Conservation (phyloP, 1,140 invertebrate genomes). For the Protaetia brevitarsis region DNA sequence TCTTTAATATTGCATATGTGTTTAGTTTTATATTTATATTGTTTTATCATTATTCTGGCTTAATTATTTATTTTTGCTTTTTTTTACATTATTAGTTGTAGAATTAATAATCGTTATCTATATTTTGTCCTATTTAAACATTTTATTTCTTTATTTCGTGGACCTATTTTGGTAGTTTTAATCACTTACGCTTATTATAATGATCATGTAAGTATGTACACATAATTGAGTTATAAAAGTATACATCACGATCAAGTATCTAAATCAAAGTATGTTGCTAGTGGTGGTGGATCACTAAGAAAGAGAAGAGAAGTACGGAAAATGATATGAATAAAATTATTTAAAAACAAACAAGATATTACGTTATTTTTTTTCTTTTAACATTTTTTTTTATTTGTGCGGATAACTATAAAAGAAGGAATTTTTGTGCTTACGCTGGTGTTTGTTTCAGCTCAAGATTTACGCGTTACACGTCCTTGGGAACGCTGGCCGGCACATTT, state of each 20-base stretch:
- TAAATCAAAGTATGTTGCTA: neutral
- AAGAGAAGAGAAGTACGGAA: too few species aligned
- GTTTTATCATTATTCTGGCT: neutral
- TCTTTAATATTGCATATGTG: neutral
- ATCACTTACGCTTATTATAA: constrained; percentile 3
- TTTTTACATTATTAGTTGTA: too few species aligned
- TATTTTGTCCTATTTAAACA: too few species aligned
- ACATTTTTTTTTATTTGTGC: neutral
- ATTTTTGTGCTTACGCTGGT: constrained; percentile 22
- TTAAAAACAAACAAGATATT: neutral
- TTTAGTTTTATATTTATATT: constrained; percentile 1
- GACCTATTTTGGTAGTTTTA: too few species aligned
- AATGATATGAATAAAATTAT: neutral
- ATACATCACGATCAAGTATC: neutral
- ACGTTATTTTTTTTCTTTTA: neutral
- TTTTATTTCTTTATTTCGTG: too few species aligned
- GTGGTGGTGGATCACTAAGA: constrained; percentile 1
- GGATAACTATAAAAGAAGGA: neutral
- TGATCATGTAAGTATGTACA: neutral
- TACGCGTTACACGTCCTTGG: constrained; percentile 41
- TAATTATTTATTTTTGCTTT: too few species aligned
- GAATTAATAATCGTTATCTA: too few species aligned
- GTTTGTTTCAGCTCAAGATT: constrained; percentile 48
- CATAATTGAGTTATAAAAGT: too few species aligned
- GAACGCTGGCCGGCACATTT: constrained; percentile 45